Percentiles rank a stretch among this genome's conserved stretches.
These are phyloP conservation scores for Trypoxylon attenuatum DNA, from an alignment of 2,888 invertebrate species.

Conservation along the genomic window DNA sequence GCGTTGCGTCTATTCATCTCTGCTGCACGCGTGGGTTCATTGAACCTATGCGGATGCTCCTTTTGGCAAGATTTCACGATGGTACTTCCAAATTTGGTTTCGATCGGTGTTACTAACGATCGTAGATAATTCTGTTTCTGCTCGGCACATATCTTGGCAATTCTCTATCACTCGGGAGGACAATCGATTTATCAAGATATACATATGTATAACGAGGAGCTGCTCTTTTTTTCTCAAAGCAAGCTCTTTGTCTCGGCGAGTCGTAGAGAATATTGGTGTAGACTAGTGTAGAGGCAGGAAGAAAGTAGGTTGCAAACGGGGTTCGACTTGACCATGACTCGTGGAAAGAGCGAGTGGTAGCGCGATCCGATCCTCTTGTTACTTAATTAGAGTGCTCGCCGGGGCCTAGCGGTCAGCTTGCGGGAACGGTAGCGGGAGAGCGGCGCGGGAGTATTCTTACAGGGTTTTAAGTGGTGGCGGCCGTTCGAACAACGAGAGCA, in stretches of 20 bases:
- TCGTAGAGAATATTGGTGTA: no score
- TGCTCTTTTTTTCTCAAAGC: no score
- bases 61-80: conserved; percentile 40
- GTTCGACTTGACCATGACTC: background rate
- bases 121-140: no score
- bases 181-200: no score
- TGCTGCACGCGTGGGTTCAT: conserved; percentile 37
- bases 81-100: conserved; percentile 24
- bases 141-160: no score
- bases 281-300: no score
- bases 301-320: no score
- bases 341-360: background rate
- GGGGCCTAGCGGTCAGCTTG: conserved; percentile 1
- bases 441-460: conserved; percentile 17
- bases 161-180: no score
- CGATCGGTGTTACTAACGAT: no score
- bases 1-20: conserved; percentile 29
- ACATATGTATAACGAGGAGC: no score
- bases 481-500: conserved; percentile 47
- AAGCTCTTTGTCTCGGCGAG: no score
- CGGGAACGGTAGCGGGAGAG: conserved; percentile 6
- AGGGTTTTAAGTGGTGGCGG: conserved; percentile 19
- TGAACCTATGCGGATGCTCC: conserved; percentile 27
- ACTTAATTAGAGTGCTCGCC: conserved; percentile 29
- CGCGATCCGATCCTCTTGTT: conserved; percentile 22